Evolutionary conservation across 2,888 invertebrate genomes (phyloP).

Genomic region (Caenorhabditis panamensis): DNA sequence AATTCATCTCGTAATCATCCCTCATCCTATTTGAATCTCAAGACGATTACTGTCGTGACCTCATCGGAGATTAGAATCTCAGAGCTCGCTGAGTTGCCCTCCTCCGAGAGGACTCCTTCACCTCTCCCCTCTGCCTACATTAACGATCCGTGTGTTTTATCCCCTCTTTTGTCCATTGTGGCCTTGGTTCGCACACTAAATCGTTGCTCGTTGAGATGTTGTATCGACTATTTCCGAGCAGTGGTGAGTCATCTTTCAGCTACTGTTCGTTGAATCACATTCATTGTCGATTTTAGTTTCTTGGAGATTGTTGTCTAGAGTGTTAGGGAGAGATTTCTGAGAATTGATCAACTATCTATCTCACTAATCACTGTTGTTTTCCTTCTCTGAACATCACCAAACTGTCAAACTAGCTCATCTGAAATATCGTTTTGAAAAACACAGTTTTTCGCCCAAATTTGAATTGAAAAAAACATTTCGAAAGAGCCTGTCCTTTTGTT

Average conservation of each 20-base stretch:
- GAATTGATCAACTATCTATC: neutral
- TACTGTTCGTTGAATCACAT: neutral
- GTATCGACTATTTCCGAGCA: too few relatives aligned
- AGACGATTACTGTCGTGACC: conserved; percentile 19
- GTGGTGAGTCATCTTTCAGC: too few relatives aligned
- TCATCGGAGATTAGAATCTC: conserved; percentile 38
- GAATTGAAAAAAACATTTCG: too few relatives aligned
- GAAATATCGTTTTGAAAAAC: too few relatives aligned
- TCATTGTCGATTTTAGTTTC: neutral
- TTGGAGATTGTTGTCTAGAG: too few relatives aligned
- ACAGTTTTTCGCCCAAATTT: too few relatives aligned
- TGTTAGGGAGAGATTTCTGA: neutral
- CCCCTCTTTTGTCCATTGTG: conserved; percentile 3
- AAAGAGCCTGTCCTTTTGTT: too few relatives aligned
- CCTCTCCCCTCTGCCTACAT: neutral
- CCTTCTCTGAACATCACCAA: neutral
- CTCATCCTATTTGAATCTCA: neutral
- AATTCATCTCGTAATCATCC: neutral
- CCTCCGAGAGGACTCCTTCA: neutral
- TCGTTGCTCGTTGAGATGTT: neutral
- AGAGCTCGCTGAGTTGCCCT: conserved; percentile 44
- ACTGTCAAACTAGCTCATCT: too few relatives aligned
- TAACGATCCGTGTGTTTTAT: neutral
- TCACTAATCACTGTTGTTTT: neutral
- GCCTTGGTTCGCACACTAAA: conserved; percentile 22